These are phyloP conservation scores for Hypotaenidia okinawae DNA, from an alignment of 2,797 vertebrate genomes.

Conservation along the genomic window DNA sequence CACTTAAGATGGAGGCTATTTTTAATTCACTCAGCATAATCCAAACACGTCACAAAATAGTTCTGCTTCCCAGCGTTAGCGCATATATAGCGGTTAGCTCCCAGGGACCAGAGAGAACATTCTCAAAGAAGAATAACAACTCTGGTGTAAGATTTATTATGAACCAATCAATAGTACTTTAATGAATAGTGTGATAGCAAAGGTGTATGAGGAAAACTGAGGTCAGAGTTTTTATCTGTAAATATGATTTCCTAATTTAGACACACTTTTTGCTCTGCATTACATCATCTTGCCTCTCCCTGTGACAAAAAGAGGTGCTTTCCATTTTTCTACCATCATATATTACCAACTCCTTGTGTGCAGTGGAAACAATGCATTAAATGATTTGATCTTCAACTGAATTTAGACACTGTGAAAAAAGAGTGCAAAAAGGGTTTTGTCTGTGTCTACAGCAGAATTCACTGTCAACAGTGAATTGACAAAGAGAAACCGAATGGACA, in stretches of 20 bases:
- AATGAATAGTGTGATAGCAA: neutral
- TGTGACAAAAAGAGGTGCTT: neutral
- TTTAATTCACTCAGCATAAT: conserved; percentile 42
- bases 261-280: neutral
- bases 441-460: neutral
- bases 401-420: neutral
- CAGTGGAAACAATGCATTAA: neutral
- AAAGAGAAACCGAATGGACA: neutral
- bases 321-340: neutral
- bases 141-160: neutral
- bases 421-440: neutral
- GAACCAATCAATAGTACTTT: neutral
- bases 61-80: neutral
- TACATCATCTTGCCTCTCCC: neutral
- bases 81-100: neutral
- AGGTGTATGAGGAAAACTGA: neutral
- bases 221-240: neutral
- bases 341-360: neutral
- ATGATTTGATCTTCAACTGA: neutral
- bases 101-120: neutral
- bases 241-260: neutral
- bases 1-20: conserved; percentile 46
- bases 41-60: neutral
- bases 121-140: neutral
- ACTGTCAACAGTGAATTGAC: neutral